Evolutionary conservation across 2,888 invertebrate species (phyloP).

Genomic region (Phalangium opilio): DNA sequence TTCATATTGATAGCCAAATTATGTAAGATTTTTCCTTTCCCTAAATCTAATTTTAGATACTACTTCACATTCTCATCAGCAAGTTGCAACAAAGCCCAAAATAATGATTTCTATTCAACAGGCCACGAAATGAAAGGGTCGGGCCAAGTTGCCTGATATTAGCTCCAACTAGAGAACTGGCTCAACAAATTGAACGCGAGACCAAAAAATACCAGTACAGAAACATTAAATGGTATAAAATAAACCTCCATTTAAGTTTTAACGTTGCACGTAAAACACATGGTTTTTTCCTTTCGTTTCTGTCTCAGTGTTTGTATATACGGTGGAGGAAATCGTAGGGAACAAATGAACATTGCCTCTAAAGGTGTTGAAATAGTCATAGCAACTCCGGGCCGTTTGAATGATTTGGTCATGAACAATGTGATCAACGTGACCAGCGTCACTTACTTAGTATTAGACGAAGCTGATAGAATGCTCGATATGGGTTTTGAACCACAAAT

Average conservation of each 20-base stretch:
- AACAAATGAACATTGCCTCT: slow-evolving; percentile 56
- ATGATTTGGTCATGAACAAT: slow-evolving; percentile 61
- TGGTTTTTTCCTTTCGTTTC: too few species aligned
- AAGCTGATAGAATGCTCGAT: slow-evolving; percentile 54
- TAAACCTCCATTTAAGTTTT: too few species aligned
- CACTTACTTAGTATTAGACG: slow-evolving; percentile 76
- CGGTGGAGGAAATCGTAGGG: slow-evolving; percentile 67
- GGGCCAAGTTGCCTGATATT: slow-evolving; percentile 77
- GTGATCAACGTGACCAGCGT: slow-evolving; percentile 56
- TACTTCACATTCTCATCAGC: too few species aligned
- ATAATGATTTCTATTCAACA: slow-evolving; percentile 17
- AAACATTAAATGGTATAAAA: slow-evolving; percentile 59
- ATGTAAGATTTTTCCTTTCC: slow-evolving; percentile 16
- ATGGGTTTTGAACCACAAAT: slow-evolving; percentile 45
- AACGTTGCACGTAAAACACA: too few species aligned
- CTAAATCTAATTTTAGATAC: background rate
- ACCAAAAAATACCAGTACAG: slow-evolving; percentile 73
- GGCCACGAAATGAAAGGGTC: slow-evolving; percentile 49
- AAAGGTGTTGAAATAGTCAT: slow-evolving; percentile 86
- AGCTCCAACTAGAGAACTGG: slow-evolving; percentile 85
- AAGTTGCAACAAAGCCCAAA: too few species aligned
- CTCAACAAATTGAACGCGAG: slow-evolving; percentile 81
- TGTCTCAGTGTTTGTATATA: slow-evolving; percentile 61
- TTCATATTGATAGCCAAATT: slow-evolving; percentile 76
- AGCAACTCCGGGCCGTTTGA: slow-evolving; percentile 83